Percentiles rank a stretch among this genome's conserved stretches.
Conservation (phyloP, 1,140 invertebrate species). For the Ceratoteleas bidentatus region DNA sequence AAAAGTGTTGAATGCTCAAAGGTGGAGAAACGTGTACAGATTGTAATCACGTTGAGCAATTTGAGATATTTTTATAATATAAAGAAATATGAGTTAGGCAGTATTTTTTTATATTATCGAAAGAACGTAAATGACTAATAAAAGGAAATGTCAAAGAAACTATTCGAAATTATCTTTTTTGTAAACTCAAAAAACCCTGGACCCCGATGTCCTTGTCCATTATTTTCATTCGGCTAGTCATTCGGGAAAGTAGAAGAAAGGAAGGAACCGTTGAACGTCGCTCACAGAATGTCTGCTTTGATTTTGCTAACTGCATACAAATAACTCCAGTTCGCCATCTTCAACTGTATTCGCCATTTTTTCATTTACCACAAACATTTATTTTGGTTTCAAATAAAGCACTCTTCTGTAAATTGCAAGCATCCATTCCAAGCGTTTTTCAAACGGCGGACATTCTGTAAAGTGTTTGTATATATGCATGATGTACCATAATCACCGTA, state of each 20-base stretch:
- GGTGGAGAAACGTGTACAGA: constrained; percentile 29
- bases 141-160: constrained; percentile 58
- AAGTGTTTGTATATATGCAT: no score
- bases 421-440: no score
- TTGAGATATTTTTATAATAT: constrained; percentile 43
- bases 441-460: no score
- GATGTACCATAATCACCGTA: no score
- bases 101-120: constrained; percentile 58
- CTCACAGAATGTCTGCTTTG: no score
- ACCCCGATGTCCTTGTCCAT: constrained; percentile 55
- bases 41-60: constrained; percentile 37
- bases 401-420: no score
- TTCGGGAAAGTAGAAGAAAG: not conserved
- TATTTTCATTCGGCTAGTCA: constrained; percentile 21
- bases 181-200: constrained; percentile 55
- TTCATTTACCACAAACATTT: no score
- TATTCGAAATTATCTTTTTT: constrained; percentile 59
- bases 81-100: constrained; percentile 32
- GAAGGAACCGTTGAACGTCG: no score
- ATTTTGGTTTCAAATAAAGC: no score
- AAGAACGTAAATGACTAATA: constrained; percentile 46
- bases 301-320: no score
- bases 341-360: no score
- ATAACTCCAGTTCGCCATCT: no score
- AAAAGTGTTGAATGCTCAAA: constrained; percentile 21